phyloP scores from a whole-genome alignment of 2,113 vertebrate genomes.

The Gavia stellata region DNA sequence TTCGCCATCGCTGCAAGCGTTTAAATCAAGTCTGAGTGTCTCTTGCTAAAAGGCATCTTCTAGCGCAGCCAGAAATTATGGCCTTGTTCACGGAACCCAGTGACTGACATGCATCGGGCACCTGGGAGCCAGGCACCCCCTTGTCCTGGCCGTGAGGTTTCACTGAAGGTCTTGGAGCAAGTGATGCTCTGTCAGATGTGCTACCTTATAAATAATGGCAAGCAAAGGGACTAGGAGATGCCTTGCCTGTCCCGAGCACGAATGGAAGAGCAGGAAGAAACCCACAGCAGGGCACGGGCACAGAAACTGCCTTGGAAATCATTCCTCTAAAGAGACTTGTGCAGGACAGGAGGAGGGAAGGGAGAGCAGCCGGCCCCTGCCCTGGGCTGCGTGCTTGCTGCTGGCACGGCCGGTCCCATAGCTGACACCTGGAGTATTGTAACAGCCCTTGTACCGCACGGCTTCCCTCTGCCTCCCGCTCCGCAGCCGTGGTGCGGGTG shows the following conservation, averaged over 20 bases:
- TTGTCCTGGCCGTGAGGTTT: background rate
- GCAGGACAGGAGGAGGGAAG: background rate
- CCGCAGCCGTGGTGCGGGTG: rapidly evolving
- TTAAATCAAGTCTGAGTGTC: background rate
- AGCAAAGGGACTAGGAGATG: background rate
- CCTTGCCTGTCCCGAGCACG: rapidly evolving
- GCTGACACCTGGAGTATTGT: background rate
- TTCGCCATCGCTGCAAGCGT: background rate
- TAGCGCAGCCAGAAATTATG: background rate
- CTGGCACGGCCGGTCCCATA: rapidly evolving
- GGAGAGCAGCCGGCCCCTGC: background rate
- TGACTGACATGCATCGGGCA: rapidly evolving
- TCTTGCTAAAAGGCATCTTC: background rate
- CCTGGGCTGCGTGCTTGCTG: rapidly evolving
- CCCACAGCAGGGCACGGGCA: background rate
- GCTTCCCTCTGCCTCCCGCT: background rate
- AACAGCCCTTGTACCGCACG: rapidly evolving
- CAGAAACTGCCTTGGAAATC: background rate
- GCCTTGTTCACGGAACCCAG: background rate
- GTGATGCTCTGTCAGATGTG: background rate
- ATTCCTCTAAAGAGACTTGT: background rate
- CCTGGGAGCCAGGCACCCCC: background rate
- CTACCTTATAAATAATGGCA: rapidly evolving
- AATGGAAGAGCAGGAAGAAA: background rate
- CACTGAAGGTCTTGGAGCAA: background rate